A percentile compares a stretch with the other conserved stretches of the same genome.
These are phyloP conservation scores for Allophyes oxyacanthae DNA, from an alignment of 2,888 invertebrate genomes.

Conservation along the genomic window DNA sequence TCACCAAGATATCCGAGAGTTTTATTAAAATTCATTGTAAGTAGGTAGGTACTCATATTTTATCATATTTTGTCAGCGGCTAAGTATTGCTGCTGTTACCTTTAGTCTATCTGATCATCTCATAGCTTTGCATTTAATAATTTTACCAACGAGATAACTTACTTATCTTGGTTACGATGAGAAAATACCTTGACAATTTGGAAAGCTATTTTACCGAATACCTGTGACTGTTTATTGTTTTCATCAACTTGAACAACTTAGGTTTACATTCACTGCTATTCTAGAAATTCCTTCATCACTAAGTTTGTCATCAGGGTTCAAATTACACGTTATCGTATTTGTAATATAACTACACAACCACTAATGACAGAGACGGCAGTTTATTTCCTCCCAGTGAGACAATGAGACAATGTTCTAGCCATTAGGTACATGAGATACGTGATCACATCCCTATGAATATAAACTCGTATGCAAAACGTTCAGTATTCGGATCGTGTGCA, in stretches of 20 bases:
- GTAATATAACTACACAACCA: conserved; percentile 30
- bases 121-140: no score
- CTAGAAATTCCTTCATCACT: conserved; percentile 21
- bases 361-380: conserved; percentile 36
- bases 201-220: neutral
- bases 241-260: conserved; percentile 15
- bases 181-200: no score
- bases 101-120: no score
- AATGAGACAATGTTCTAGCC: conserved; percentile 36
- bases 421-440: conserved; percentile 47
- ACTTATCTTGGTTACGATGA: no score
- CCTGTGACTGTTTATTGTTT: neutral
- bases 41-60: no score
- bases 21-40: no score
- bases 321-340: conserved; percentile 35
- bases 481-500: conserved; percentile 51
- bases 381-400: conserved; percentile 33
- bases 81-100: no score
- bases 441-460: conserved; percentile 50
- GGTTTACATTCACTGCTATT: conserved; percentile 5
- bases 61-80: no score
- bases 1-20: no score
- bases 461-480: conserved; percentile 45
- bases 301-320: conserved; percentile 27
- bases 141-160: no score